Conservation (phyloP, 2,888 invertebrate genomes). For the Reticulitermes lucifugus region DNA sequence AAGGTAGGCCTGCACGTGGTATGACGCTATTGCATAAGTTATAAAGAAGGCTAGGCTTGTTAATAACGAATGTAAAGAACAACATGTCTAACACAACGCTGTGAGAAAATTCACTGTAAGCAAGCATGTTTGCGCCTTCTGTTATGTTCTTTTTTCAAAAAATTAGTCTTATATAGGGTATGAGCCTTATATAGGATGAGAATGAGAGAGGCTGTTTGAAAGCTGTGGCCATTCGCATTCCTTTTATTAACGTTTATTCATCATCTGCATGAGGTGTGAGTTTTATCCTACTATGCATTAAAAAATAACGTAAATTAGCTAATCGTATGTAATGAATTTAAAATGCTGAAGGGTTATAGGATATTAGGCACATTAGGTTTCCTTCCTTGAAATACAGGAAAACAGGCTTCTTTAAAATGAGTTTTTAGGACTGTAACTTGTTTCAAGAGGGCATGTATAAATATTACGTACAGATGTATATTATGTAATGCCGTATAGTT, state of each 20-base stretch:
- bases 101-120: too few species aligned
- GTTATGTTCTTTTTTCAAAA: not conserved
- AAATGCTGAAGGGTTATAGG: not conserved
- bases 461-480: too few species aligned
- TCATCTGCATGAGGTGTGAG: not conserved
- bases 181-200: not conserved
- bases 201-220: not conserved
- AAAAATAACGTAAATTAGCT: not conserved
- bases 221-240: not conserved
- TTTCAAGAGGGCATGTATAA: too few species aligned
- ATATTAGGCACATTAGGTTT: not conserved
- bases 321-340: not conserved
- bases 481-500: too few species aligned
- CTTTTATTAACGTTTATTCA: not conserved
- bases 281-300: not conserved
- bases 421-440: too few species aligned
- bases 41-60: too few species aligned
- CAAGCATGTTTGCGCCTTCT: not conserved
- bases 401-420: too few species aligned
- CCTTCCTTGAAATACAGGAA: too few species aligned
- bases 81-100: too few species aligned
- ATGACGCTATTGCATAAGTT: too few species aligned
- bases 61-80: too few species aligned
- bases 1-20: too few species aligned
- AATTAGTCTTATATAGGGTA: not conserved